phyloP scores from a whole-genome alignment of 2,113 vertebrate species.

The Oreochromis aureus region DNA sequence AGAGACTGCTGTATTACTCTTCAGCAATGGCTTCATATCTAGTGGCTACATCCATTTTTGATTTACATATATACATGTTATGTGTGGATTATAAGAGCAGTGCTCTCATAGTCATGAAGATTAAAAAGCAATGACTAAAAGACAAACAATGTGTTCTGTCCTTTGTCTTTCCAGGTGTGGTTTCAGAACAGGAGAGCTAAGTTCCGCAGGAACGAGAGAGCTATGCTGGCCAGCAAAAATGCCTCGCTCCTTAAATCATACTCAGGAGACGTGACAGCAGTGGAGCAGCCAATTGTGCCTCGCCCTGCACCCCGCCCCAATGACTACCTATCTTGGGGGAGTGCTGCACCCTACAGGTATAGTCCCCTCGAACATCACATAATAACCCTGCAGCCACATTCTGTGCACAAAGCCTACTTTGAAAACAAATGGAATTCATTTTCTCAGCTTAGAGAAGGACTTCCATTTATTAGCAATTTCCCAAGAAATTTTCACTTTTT shows the following conservation, averaged over 20 bases:
- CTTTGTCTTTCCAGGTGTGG: slow-evolving; percentile 81
- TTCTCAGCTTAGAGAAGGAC: neutral
- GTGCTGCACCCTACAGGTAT: slow-evolving; percentile 92
- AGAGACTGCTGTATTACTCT: neutral
- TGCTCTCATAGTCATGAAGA: neutral
- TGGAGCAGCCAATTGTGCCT: slow-evolving; percentile 97
- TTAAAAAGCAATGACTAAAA: neutral
- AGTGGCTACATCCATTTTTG: neutral
- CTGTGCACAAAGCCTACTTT: neutral
- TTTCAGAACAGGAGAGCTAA: slow-evolving; percentile 98
- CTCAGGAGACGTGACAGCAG: slow-evolving; percentile 90
- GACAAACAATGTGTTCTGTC: neutral
- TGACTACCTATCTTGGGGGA: slow-evolving; percentile 97
- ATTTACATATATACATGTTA: neutral
- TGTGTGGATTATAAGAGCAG: neutral
- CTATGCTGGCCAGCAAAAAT: slow-evolving; percentile 98
- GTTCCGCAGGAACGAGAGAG: slow-evolving; percentile 93
- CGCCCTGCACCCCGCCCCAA: slow-evolving; percentile 91
- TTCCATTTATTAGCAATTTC: neutral
- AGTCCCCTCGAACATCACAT: neutral
- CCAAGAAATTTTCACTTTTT: neutral
- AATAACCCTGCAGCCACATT: neutral
- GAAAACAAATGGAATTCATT: neutral
- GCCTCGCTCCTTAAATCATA: slow-evolving; percentile 95
- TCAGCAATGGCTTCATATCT: neutral